These are phyloP conservation scores for Drosophila pruinosa DNA, from an alignment of 1,140 invertebrate genomes.

Conservation along the genomic window DNA sequence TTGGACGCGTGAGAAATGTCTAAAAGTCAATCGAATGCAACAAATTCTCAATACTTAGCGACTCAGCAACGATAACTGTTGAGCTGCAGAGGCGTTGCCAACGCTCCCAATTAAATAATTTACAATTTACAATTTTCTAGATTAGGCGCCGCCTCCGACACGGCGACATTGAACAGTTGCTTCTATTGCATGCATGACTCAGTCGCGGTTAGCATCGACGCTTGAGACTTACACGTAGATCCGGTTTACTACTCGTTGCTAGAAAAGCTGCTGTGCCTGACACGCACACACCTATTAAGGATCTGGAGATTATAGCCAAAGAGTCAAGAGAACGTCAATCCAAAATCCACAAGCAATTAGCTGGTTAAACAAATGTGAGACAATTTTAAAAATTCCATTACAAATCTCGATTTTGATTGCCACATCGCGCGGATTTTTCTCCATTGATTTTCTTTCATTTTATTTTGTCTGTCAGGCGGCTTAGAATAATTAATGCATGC, in stretches of 20 bases:
- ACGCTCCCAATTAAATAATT: slow-evolving; percentile 46
- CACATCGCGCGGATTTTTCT: slow-evolving; percentile 9
- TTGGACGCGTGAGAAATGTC: slow-evolving; percentile 47
- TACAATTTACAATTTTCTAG: slow-evolving; percentile 48
- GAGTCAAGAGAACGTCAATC: slow-evolving; percentile 17
- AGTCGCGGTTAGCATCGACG: slow-evolving; percentile 3
- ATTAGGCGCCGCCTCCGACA: slow-evolving; percentile 43
- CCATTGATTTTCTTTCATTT: not conserved
- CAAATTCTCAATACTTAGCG: slow-evolving; percentile 16
- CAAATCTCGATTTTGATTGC: slow-evolving; percentile 4
- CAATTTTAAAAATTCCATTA: slow-evolving; percentile 32
- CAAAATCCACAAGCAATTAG: slow-evolving; percentile 28
- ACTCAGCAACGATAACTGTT: not conserved
- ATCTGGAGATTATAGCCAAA: slow-evolving; percentile 24
- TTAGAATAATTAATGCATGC: slow-evolving; percentile 36
- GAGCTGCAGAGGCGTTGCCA: slow-evolving; percentile 36
- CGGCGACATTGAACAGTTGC: slow-evolving; percentile 35
- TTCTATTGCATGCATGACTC: slow-evolving; percentile 18
- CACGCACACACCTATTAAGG: slow-evolving; percentile 40
- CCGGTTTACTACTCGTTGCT: slow-evolving; percentile 22
- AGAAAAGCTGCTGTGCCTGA: slow-evolving; percentile 8
- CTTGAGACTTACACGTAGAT: slow-evolving; percentile 35
- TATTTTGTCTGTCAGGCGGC: slow-evolving; percentile 6
- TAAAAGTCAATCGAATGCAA: slow-evolving; percentile 39
- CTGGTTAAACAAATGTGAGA: slow-evolving; percentile 29